Evolutionary conservation across 1,140 invertebrate genomes (phyloP).

Genomic region (Lysiphlebus fabarum): DNA sequence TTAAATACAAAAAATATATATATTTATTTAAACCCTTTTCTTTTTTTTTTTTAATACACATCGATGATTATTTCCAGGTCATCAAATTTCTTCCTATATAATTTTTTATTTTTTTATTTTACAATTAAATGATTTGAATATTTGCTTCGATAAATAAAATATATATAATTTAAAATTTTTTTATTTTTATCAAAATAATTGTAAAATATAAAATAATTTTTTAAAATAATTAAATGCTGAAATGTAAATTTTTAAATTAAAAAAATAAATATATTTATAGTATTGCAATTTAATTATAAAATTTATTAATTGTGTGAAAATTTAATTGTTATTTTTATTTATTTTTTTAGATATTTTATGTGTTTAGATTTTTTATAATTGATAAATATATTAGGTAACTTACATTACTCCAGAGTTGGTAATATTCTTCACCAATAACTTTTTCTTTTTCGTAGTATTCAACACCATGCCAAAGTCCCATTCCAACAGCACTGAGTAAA

Average conservation of each 20-base stretch:
- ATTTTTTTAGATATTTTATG: too few species aligned
- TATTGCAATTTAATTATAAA: too few species aligned
- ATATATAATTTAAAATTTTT: too few species aligned
- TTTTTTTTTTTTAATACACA: background rate
- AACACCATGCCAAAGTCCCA: conserved; percentile 93
- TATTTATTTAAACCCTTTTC: background rate
- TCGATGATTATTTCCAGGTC: background rate
- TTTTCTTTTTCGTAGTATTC: conserved; percentile 94
- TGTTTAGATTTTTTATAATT: background rate
- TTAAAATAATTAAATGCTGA: too few species aligned
- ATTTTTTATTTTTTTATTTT: background rate
- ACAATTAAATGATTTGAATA: background rate
- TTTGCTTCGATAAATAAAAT: background rate
- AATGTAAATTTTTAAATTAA: too few species aligned
- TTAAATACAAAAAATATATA: conserved; percentile 25
- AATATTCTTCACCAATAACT: conserved; percentile 84
- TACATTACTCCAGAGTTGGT: conserved; percentile 89
- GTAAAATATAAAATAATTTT: too few species aligned
- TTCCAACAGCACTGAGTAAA: conserved; percentile 82
- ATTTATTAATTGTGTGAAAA: too few species aligned
- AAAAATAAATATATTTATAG: too few species aligned
- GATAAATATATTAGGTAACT: conserved; percentile 46
- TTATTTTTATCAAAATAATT: too few species aligned
- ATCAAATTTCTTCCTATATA: background rate
- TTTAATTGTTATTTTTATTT: too few species aligned